Evolutionary conservation across 2,113 vertebrate species (phyloP).

Genomic region (Thamnophis sirtalis): DNA sequence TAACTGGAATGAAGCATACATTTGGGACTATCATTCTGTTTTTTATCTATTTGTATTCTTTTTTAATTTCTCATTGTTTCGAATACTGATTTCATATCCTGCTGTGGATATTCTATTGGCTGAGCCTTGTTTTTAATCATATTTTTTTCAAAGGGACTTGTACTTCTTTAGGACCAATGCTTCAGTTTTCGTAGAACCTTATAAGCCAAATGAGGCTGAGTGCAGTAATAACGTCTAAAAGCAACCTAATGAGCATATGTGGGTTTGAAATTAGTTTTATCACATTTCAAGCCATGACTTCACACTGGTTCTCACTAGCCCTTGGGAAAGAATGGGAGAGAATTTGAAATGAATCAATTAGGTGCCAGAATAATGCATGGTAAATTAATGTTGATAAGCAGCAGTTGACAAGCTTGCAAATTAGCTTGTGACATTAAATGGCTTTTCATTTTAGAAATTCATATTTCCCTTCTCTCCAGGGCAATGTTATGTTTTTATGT

Average conservation of each 20-base stretch:
- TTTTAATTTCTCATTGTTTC: neutral
- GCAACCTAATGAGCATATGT: neutral
- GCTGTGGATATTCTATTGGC: neutral
- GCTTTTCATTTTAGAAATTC: neutral
- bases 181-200: neutral
- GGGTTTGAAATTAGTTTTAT: neutral
- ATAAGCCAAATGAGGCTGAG: neutral
- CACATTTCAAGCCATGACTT: neutral
- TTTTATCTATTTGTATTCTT: neutral
- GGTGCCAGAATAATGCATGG: neutral
- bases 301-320: neutral
- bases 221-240: neutral
- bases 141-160: neutral
- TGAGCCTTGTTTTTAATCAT: neutral
- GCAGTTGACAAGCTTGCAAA: neutral
- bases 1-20: neutral
- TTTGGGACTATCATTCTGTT: neutral
- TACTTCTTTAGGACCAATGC: neutral
- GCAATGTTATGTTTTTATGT: neutral
- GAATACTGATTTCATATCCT: neutral
- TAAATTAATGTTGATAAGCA: neutral
- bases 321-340: neutral
- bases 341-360: neutral
- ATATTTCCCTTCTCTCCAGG: neutral
- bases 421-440: neutral